A percentile compares a stretch with the other conserved stretches of the same genome.
Conservation (phyloP, 2,888 invertebrate species). For the Cordilura impudica region DNA sequence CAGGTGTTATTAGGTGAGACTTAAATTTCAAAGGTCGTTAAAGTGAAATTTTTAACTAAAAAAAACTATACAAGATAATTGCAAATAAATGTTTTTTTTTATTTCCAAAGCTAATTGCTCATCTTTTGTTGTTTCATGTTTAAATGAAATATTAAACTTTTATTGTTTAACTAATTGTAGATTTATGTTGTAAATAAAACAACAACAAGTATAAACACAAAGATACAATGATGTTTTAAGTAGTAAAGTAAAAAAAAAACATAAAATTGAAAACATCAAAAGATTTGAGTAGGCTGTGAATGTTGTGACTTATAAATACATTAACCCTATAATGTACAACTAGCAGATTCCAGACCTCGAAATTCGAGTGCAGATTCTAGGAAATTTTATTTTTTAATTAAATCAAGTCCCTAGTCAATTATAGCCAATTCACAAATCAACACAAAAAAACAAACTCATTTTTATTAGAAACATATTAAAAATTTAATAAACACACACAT, state of each 20-base stretch:
- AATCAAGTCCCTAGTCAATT: too few species aligned
- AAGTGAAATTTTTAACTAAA: background rate
- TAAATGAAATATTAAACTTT: conserved; percentile 6
- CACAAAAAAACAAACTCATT: too few species aligned
- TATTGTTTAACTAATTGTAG: conserved; percentile 12
- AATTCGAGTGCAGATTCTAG: too few species aligned
- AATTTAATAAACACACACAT: too few species aligned
- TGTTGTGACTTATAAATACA: too few species aligned
- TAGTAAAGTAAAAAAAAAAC: background rate
- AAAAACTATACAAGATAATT: background rate
- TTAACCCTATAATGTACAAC: too few species aligned
- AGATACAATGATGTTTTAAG: background rate
- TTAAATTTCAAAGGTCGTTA: too few species aligned
- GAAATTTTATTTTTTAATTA: too few species aligned
- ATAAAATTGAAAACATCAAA: background rate
- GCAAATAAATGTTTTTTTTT: background rate
- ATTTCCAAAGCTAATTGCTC: background rate
- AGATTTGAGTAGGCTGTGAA: background rate
- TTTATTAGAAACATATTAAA: too few species aligned
- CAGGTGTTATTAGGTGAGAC: too few species aligned
- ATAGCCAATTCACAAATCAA: too few species aligned
- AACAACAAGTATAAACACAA: background rate
- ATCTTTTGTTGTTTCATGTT: background rate
- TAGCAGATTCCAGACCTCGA: too few species aligned
- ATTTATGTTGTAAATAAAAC: conserved; percentile 6